phyloP scores from a whole-genome alignment of 1,140 invertebrate genomes.

The Zelostemma sp. region DNA sequence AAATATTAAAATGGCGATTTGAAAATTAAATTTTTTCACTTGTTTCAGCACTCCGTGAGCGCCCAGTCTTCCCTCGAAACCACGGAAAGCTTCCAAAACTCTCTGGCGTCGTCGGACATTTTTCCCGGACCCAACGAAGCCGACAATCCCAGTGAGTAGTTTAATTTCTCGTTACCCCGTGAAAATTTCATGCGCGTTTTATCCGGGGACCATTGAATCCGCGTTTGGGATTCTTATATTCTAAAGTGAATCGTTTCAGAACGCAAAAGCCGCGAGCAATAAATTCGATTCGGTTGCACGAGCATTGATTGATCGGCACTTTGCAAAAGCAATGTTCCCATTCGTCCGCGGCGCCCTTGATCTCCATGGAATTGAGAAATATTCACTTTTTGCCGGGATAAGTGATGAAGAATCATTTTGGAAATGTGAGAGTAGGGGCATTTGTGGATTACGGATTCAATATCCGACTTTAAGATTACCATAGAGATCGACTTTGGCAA shows the following conservation, averaged over 20 bases:
- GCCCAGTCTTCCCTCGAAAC: background rate
- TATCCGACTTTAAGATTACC: conserved; percentile 53
- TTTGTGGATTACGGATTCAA: conserved; percentile 53
- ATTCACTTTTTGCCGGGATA: background rate
- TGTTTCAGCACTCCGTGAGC: background rate
- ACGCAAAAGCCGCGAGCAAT: too few relatives aligned
- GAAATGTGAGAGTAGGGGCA: conserved; percentile 14
- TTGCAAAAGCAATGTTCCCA: background rate
- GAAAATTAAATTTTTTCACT: too few relatives aligned
- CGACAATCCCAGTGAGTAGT: background rate
- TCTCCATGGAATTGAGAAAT: conserved; percentile 2
- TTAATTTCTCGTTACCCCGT: too few relatives aligned
- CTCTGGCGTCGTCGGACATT: background rate
- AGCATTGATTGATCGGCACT: background rate
- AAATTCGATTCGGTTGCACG: too few relatives aligned
- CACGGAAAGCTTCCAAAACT: background rate
- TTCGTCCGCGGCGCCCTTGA: background rate
- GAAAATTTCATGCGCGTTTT: too few relatives aligned
- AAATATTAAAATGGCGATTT: too few relatives aligned
- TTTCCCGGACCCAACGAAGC: background rate
- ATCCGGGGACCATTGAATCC: too few relatives aligned
- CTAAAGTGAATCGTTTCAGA: too few relatives aligned
- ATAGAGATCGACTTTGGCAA: conserved; percentile 52
- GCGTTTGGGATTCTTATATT: too few relatives aligned
- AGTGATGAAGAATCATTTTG: conserved; percentile 4